Evolutionary conservation across 2,797 vertebrate species (phyloP), one percentile per base, ranked within the genome.

Genomic region (Gambusia yucatana): DNA sequence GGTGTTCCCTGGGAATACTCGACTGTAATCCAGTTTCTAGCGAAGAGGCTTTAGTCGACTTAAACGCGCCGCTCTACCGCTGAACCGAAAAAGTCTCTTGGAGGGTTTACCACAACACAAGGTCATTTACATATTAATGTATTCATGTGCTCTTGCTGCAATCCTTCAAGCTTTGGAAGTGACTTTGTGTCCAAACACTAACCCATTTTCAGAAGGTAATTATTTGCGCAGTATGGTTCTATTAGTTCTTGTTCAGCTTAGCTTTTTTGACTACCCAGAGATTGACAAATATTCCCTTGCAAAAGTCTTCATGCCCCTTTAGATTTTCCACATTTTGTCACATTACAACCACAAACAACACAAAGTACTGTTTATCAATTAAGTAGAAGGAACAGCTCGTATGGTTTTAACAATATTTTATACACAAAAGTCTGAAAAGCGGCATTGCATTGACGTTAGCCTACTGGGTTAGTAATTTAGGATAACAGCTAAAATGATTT

Each of bases 51-150:
- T 57, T 11, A 36, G 41, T 77, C 81, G 72, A 77, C 28, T 13
- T 13, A 55, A 73, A 14, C 75, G 36, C 47, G 36, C 67, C 78
- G 25, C 76, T 73, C 57, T 82, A 82, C 75, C 73, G 67, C 25
- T 80, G 72, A 82, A 83, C 1, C 55, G 25, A 59, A 84, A 77
- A 41, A 67, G 67, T 46, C 70, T 83, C 75, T 80, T 78, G 36
- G 50, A 77, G 78, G 81, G 78, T 87, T 89, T 76, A 82, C 80
- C 41, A 78, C 71, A 84, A 79, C 76, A 63, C 55, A 63, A 33
- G 81, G 73, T 28, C 61, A 84, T 88, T 87, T 82, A 61, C 44
- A 87, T 86, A 80, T 76, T 83, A 88, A 89, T 80, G 83, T 84
- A 77, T 85, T 87, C 63, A 28, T 82, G 69, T 47, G 17, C 41